These are phyloP conservation scores for Piscicola geometra DNA, from an alignment of 2,888 invertebrate genomes.

Conservation along the genomic window DNA sequence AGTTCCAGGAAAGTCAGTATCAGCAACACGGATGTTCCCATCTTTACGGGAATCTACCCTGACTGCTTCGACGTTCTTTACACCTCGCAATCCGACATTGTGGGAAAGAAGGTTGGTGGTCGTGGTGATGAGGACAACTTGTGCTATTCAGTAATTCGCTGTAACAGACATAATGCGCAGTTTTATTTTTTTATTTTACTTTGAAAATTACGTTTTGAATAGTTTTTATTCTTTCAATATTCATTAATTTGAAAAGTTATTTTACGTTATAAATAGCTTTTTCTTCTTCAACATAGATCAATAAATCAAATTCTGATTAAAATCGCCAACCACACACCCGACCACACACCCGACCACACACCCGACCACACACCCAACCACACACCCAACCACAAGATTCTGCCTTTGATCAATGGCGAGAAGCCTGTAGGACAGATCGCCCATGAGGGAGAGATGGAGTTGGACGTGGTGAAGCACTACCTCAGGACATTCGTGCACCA, in stretches of 20 bases:
- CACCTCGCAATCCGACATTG: constrained; percentile 11
- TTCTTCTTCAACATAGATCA: neutral
- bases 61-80: neutral
- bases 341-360: neutral
- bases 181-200: neutral
- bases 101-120: constrained; percentile 19
- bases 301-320: too few species aligned
- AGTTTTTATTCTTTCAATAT: too few species aligned
- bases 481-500: constrained; percentile 17
- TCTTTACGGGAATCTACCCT: neutral
- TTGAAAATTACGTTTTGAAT: neutral
- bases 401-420: constrained; percentile 29
- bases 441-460: constrained; percentile 16
- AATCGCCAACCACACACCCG: too few species aligned
- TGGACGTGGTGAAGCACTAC: constrained; percentile 21
- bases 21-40: constrained; percentile 22
- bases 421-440: constrained; percentile 8
- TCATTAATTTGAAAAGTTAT: too few species aligned
- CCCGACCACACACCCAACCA: neutral
- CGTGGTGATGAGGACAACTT: too few species aligned
- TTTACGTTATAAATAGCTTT: too few species aligned
- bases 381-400: neutral
- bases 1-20: neutral
- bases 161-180: too few species aligned
- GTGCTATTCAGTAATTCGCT: too few species aligned